These are phyloP conservation scores for Astropecten irregularis DNA, from an alignment of 53 echinoderm and acorn worm genomes.

Conservation along the genomic window DNA sequence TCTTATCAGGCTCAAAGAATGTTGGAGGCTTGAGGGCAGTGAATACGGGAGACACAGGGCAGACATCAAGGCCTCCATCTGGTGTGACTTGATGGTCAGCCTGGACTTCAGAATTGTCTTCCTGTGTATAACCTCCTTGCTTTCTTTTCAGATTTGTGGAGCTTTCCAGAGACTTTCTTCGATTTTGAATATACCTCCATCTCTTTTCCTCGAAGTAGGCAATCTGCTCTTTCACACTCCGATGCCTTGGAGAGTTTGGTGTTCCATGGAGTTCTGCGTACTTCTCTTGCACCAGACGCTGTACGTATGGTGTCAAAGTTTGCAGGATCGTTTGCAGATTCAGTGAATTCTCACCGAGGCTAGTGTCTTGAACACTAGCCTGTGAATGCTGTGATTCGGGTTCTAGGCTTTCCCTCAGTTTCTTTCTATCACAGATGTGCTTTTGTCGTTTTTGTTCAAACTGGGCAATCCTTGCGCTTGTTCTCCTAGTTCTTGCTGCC, in stretches of 20 bases:
- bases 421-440: background rate
- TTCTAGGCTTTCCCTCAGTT: background rate
- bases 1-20: too few species aligned
- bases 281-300: too few species aligned
- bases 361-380: background rate
- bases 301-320: too few species aligned
- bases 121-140: too few species aligned
- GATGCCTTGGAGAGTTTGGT: background rate
- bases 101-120: too few species aligned
- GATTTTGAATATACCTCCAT: background rate
- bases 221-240: background rate
- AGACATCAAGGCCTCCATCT: too few species aligned
- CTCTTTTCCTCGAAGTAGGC: background rate
- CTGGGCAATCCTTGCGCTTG: background rate
- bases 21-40: too few species aligned
- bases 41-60: too few species aligned
- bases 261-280: background rate
- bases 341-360: background rate
- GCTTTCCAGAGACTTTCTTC: background rate
- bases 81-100: too few species aligned
- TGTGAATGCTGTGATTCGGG: background rate
- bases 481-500: background rate
- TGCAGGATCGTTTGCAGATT: too few species aligned
- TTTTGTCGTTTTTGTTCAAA: background rate
- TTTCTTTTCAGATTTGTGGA: too few species aligned